These are phyloP conservation scores for Accipiter virgatus DNA, from an alignment of 2,113 vertebrate species.

Conservation along the genomic window DNA sequence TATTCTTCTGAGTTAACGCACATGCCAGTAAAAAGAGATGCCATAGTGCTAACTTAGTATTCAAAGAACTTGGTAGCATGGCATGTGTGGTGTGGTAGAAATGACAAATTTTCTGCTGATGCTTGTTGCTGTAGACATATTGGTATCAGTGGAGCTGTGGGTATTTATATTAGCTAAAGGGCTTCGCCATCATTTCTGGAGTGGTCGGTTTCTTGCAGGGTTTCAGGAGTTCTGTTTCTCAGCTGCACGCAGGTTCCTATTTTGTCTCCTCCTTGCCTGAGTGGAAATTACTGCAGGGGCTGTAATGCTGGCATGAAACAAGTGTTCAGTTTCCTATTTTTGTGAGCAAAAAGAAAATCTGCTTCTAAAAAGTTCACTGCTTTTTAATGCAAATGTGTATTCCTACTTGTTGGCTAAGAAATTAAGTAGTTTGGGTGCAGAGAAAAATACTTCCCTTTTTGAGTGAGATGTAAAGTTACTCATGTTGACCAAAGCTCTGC, in stretches of 20 bases:
- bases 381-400: background rate
- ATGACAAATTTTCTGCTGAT: background rate
- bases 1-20: background rate
- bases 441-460: background rate
- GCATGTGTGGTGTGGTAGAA: background rate
- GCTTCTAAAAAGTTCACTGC: background rate
- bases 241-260: background rate
- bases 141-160: background rate
- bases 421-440: background rate
- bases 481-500: background rate
- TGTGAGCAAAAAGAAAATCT: background rate
- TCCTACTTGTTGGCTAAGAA: background rate
- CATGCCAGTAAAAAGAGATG: background rate
- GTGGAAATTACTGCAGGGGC: background rate
- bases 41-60: background rate
- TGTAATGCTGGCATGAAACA: background rate
- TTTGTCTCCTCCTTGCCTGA: background rate
- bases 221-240: constrained; percentile 15
- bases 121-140: background rate
- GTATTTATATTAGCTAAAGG: background rate
- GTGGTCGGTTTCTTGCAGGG: background rate
- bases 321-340: background rate
- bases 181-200: background rate
- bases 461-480: background rate
- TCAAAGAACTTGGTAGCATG: background rate